Evolutionary conservation across 1,140 invertebrate species (phyloP).

Genomic region (Ceratina calcarata): DNA sequence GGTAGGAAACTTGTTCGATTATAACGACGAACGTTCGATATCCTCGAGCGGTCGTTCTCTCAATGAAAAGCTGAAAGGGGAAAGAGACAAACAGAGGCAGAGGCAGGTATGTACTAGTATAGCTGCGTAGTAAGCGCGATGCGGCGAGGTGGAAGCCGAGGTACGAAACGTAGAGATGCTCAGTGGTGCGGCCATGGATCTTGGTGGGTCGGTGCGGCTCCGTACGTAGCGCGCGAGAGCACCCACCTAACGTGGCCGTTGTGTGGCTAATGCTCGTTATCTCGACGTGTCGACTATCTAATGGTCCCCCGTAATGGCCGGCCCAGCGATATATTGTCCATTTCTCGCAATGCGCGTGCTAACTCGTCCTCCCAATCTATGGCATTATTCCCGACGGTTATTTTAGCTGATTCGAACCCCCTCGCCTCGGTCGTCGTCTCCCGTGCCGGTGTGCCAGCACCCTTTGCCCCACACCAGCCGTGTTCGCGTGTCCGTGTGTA

Average conservation of each 20-base stretch:
- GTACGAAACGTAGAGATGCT: neutral
- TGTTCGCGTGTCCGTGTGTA: too few relatives aligned
- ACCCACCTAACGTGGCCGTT: constrained; percentile 74
- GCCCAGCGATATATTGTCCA: constrained; percentile 77
- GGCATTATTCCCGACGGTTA: constrained; percentile 75
- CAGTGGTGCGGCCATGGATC: constrained; percentile 59
- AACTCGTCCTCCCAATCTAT: constrained; percentile 71
- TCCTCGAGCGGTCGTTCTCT: too few relatives aligned
- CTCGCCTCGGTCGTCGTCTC: neutral
- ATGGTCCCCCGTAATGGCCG: constrained; percentile 78
- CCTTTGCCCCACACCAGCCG: constrained; percentile 18
- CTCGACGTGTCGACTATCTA: constrained; percentile 80
- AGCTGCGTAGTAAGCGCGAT: neutral
- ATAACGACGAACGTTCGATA: too few relatives aligned
- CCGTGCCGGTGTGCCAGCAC: neutral
- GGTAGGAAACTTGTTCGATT: too few relatives aligned
- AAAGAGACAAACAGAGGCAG: neutral
- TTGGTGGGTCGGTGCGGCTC: constrained; percentile 51
- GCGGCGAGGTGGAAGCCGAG: constrained; percentile 3
- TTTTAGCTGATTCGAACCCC: constrained; percentile 65
- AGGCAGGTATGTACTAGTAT: neutral
- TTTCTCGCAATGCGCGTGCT: constrained; percentile 75
- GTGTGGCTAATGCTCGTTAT: constrained; percentile 80
- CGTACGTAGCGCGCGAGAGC: constrained; percentile 35
- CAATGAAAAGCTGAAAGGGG: neutral